Evolutionary conservation across 2,797 vertebrate genomes (phyloP), one percentile per base, ranked within the genome.

Genomic region (Acomys russatus): DNA sequence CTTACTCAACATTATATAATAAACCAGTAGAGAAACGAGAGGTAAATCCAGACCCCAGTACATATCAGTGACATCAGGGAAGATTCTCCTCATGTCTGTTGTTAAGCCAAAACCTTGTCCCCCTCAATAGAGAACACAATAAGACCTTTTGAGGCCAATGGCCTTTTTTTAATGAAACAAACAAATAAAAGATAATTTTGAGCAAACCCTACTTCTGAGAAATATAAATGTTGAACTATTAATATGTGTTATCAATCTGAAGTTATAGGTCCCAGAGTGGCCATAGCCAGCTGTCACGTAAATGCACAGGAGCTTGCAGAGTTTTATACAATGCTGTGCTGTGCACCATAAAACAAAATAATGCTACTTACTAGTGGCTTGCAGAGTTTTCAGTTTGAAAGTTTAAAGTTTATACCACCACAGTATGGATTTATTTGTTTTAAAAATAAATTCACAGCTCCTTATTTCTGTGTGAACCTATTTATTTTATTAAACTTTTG

Each of bases 241-340:
- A 93, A 93, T 88, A 89, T 78, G 71, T 92, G 49, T 93, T 92
- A 66, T 63, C 54, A 77, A 76, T 92, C 80, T 95, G 80, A 92
- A 96, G 93, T 91, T 79, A 95, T 49, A 25, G 73, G 74, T 17
- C 82, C 92, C 88, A 76, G 35, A 83, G 74, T 90, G 82, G 70
- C 78, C 74, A 86, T 88, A 96, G n/a, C 84, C 73, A 88, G 68
- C 82, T 97, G 68, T 95, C 88, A 90, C 63, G 35, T 93, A 94
- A 92, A 94, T 84, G 70, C 25, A n/a, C 6, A 74, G n/a, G 35
- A n/a, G 20, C 86, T 49, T 90, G n/a, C 93, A 54, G 49, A 82
- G 88, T 86, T 93, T 92, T 93, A 92, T 93, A 70, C 44, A 94
- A 64, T 54, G 7, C 38, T 94, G 23, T 92, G 35, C 12, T 86